Percentiles rank a stretch among this genome's conserved stretches.
phyloP scores from a whole-genome alignment of 2,888 invertebrate species.

The Drosophila testacea region DNA sequence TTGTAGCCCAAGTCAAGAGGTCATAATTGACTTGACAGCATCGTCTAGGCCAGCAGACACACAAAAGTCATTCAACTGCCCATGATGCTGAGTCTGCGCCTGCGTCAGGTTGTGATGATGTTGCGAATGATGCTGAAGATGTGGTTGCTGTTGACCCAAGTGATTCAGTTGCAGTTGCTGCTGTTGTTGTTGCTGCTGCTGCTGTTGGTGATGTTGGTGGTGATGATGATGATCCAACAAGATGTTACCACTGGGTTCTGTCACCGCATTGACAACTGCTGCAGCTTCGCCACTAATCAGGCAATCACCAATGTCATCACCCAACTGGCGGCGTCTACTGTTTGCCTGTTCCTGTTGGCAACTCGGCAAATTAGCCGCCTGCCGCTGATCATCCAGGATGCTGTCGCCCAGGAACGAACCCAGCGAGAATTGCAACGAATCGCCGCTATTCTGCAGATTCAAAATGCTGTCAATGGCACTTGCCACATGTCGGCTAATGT shows the following conservation, averaged over 20 bases:
- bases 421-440: constrained; percentile 85
- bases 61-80: constrained; percentile 85
- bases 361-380: constrained; percentile 58
- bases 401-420: constrained; percentile 84
- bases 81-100: constrained; percentile 56
- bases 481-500: constrained; percentile 91
- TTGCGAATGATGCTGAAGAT: constrained; percentile 66
- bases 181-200: constrained; percentile 51
- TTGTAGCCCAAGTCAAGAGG: constrained; percentile 85
- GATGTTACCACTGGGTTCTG: constrained; percentile 74
- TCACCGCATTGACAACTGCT: constrained; percentile 61
- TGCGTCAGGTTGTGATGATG: constrained; percentile 60
- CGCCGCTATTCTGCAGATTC: constrained; percentile 87
- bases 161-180: constrained; percentile 63
- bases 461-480: constrained; percentile 92
- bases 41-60: constrained; percentile 85
- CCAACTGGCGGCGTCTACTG: constrained; percentile 69
- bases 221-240: constrained; percentile 70
- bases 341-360: constrained; percentile 72
- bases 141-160: constrained; percentile 48
- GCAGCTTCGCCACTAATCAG: constrained; percentile 79
- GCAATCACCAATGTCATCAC: constrained; percentile 84
- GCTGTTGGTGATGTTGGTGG: constrained; percentile 56
- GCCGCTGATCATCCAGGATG: constrained; percentile 82
- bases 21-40: constrained; percentile 86